Evolutionary conservation across 92 coral and sea anemone genomes (phyloP), one percentile per base, ranked within the genome.

Genomic region (Nematostella vectensis): DNA sequence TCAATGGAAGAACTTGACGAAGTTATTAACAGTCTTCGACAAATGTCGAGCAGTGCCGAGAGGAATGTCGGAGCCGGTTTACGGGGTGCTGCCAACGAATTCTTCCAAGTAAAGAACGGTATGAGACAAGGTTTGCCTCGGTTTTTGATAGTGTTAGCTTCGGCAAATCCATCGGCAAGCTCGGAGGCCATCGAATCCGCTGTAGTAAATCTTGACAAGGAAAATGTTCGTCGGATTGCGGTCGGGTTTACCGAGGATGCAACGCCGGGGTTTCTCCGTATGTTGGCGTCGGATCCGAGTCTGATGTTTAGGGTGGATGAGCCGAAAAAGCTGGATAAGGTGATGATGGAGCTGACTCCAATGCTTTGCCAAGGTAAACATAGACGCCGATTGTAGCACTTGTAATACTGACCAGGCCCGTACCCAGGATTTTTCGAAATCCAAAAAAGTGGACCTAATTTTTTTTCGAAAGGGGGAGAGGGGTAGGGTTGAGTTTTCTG

Each of bases 91-190:
- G 51, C 21, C 4, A 45, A 19, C 23, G 23, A 45, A 4, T 45
- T 10, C 23, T 45, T 45, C 23, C 12, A 19, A 10, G 51, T 45
- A 22, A 45, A 19, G 18, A 19, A 19, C 23, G 51, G 51, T 4
- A 45, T 45, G 51, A 45, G 51, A 19, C 51, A 45, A 45, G 51
- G 51, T 17, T 11, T 45, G 4, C 51, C 51, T 8, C 9, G 51
- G 18, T 11, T 45, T 22, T 19, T 45, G 51, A 19, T 45, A 11
- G 23, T 45, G 18, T 17, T 45, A 17, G 51, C 51, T 22, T 45
- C 51, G 51, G 12, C 51, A 10, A 45, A 45, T 45, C 51, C 51
- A 10, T 6, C 51, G 11, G 4, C 21, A 4, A 8, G 12, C 18
- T 45, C 51, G 9, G 51, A 45, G 9, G 23, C 18, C 23, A 45